Base-by-base conservation (phyloP, 2,888 invertebrate species). In the Sthenelais limicola region DNA sequence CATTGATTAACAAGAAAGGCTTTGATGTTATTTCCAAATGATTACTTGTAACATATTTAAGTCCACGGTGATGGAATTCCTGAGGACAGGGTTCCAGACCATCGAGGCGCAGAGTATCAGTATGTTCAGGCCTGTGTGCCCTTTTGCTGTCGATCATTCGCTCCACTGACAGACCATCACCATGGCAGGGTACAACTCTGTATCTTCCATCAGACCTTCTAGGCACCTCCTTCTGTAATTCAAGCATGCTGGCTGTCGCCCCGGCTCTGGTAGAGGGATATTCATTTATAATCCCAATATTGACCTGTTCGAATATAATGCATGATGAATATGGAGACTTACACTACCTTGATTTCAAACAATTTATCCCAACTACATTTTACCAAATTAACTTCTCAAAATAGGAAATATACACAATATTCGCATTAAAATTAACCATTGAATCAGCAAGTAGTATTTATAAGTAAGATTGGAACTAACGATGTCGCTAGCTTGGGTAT, bases 41-140 rank as follows among this genome's bases (percentile, higher is more conserved):
- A n/a, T n/a, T 49, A 68, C 68, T 49, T 68, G 68, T 1, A 68
- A 28, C 48, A 68, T 68, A n/a, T n/a, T n/a, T n/a, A 18, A 68
- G 26, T 3, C 47, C 47, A 3, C 68, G n/a, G 30, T 68, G 68
- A 48, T 68, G 68, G 21, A 68, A 68, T 49, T 68, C 49, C 30
- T 68, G 48, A 1, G 68, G 68, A 18, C 32, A 32, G 18, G 21
- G 68, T n/a, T 49, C 30, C 1, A 68, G 30, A 1, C 68, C 49
- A 4, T 26, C 30, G 3, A 68, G 30, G 15, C 30, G 12, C 3
- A 4, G 18, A 5, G 3, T 49, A n/a, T 26, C 49, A 9, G 24
- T 49, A 9, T 1, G 33, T 28, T 49, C 47, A 7, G 30, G 26
- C 9, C 18, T n/a, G 30, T 30, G 26, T 18, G 28, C 49, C 30